Evolutionary conservation across 1,140 invertebrate species (phyloP).

Genomic region (Philotrypesis tridentata): DNA sequence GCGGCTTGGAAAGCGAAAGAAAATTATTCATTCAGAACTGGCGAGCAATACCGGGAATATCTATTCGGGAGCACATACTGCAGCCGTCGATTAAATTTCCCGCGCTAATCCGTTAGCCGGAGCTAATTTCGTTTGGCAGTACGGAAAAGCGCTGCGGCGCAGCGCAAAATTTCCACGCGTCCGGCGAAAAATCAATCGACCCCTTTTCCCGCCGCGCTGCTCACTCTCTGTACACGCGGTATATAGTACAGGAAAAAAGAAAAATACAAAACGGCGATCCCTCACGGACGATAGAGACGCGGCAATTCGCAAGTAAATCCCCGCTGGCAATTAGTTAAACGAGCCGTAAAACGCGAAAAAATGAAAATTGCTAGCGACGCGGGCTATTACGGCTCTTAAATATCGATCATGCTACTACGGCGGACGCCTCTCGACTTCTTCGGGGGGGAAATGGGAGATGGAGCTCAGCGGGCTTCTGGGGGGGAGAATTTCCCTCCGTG

Average conservation of each 20-base stretch:
- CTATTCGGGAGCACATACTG: not conserved
- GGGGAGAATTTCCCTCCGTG: not conserved
- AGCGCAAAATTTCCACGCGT: not conserved
- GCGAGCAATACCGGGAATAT: not conserved
- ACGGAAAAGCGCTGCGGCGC: not conserved
- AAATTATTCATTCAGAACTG: not conserved
- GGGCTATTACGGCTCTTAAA: not conserved
- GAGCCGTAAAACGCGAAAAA: not conserved
- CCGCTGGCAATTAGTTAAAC: conserved; percentile 8
- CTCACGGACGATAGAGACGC: not conserved
- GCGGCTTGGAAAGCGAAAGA: not conserved
- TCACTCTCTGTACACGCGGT: too few species aligned
- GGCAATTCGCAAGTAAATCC: not conserved
- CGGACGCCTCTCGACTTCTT: not conserved
- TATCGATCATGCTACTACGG: not conserved
- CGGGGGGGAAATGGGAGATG: not conserved
- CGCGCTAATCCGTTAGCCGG: not conserved
- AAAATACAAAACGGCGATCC: not conserved
- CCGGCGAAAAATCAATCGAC: not conserved
- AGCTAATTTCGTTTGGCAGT: not conserved
- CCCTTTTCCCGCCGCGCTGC: too few species aligned
- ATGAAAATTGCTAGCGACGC: not conserved
- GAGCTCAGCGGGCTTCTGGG: not conserved
- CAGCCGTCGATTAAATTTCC: not conserved
- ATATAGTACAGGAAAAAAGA: not conserved